Conservation (phyloP, 2,888 invertebrate genomes). For the Andrena hattorfiana region DNA sequence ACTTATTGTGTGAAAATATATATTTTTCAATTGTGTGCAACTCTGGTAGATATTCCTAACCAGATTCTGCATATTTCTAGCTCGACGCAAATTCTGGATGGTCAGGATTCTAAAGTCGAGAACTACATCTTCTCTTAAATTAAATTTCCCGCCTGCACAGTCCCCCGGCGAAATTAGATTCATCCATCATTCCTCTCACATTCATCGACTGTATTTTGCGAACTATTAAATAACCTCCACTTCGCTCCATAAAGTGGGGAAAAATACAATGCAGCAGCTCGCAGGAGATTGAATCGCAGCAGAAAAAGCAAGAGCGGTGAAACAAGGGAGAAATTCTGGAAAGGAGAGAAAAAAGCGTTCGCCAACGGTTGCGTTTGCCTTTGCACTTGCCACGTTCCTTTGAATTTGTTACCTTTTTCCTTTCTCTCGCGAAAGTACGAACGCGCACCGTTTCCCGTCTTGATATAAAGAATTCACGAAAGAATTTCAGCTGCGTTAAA, state of each 20-base stretch:
- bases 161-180: not conserved
- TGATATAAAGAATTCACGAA: conserved; percentile 20
- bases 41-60: not conserved
- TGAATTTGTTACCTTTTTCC: conserved; percentile 17
- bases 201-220: not conserved
- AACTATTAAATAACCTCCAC: not conserved
- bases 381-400: conserved; percentile 3
- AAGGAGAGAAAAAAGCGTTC: not conserved
- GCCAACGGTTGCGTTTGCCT: not conserved
- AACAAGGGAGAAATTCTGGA: conserved; percentile 14
- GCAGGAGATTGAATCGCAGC: not conserved
- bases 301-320: not conserved
- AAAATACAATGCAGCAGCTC: not conserved
- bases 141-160: not conserved
- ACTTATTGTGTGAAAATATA: too few relatives aligned
- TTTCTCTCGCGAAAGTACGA: not conserved
- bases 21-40: too few relatives aligned
- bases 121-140: not conserved
- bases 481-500: conserved; percentile 16
- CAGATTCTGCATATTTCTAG: not conserved
- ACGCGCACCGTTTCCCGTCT: conserved; percentile 3
- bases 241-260: not conserved
- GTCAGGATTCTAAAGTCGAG: not conserved
- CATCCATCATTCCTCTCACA: not conserved
- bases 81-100: not conserved